Base-by-base conservation (phyloP, 2,888 invertebrate genomes). In the Ferdinandea cuprea region DNA sequence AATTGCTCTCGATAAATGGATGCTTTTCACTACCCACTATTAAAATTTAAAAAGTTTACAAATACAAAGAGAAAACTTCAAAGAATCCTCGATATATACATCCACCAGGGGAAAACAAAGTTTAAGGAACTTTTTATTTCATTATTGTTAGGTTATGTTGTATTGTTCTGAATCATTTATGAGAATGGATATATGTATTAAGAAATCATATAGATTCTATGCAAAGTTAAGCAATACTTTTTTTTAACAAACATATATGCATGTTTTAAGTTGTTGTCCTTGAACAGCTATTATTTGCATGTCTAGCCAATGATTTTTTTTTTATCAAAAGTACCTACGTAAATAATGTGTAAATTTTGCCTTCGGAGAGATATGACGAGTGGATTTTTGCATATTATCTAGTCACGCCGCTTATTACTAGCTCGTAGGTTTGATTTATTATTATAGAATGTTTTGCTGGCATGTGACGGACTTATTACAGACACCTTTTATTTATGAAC, bases 271-370 rank as follows among this genome's bases (percentile, higher is more conserved):
- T 48, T 21, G 25, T 48, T 28, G 25, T 48, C 28, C 48, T n/a
- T 48, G 48, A 13, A 13, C 28, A 48, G 48, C 25, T 48, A 25
- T 25, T 25, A 48, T 48, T 48, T 48, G 25, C 25, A 48, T 28
- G 48, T 25, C 17, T 32, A 11, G 30, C 17, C 17, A 15, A 30
- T 52, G 30, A 25, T 25, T 25, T 25, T 25, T 25, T 25, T 25
- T 25, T 2, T 25, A 5, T 5, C 25, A 25, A 25, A 40, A 1
- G 7, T 40, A 13, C 0, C n/a, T 8, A 15, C n/a, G n/a, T n/a
- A 37, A 40, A 2, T 15, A 40, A 40, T 13, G 0, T 2, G 7
- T 3, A 13, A 6, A 37, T 7, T 40, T 13, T 40, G 7, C 13
- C 13, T 40, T 40, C 2, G 40, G 7, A 40, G 7, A 40, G 6